Conservation (phyloP, 1,140 invertebrate species). For the Maconellicoccus hirsutus region DNA sequence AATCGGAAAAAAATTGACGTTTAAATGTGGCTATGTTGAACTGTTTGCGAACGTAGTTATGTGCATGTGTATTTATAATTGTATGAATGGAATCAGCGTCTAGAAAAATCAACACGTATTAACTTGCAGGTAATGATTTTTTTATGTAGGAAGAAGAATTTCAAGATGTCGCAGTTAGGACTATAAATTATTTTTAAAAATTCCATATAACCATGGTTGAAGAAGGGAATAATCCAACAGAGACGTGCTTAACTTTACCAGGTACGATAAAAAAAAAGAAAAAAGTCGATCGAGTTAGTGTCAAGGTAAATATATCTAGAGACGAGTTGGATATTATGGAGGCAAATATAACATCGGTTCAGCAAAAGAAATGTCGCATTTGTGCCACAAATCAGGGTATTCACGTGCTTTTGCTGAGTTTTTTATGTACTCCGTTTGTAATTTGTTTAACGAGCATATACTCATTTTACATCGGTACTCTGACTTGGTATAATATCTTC, state of each 20-base stretch:
- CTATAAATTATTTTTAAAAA: no score
- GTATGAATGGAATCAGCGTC: no score
- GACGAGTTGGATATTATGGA: background rate
- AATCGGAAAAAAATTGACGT: no score
- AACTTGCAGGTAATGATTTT: no score
- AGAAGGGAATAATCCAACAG: background rate
- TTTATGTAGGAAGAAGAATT: no score
- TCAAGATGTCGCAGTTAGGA: no score
- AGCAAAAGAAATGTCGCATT: background rate
- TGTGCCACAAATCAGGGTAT: background rate
- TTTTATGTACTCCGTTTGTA: background rate
- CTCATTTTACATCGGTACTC: background rate
- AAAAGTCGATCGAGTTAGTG: background rate
- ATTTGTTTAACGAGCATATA: background rate
- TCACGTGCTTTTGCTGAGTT: background rate
- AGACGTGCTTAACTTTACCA: background rate
- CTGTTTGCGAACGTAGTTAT: no score
- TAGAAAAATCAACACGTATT: no score
- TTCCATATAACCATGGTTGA: background rate
- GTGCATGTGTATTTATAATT: no score
- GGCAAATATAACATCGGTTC: background rate
- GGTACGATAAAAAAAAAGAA: constrained; percentile 4
- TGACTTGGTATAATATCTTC: background rate
- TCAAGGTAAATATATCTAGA: background rate
- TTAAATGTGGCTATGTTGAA: no score